These are phyloP conservation scores for Fistularia commersonii DNA, from an alignment of 2,797 vertebrate species.

Conservation along the genomic window DNA sequence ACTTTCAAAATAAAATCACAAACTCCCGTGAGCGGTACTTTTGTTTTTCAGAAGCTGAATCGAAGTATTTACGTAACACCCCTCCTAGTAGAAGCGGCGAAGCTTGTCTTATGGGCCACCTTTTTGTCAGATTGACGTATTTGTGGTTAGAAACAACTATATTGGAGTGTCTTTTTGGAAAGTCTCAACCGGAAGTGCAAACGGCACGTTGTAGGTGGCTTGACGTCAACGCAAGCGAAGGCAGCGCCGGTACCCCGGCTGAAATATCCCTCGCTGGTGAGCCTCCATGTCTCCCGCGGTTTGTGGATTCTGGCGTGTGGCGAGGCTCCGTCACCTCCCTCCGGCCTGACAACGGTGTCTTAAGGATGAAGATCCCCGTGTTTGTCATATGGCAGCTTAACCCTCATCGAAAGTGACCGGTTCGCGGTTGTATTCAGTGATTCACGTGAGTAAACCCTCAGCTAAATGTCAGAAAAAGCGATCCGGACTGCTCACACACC, in stretches of 20 bases:
- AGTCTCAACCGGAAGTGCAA: not conserved
- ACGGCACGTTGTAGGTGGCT: not conserved
- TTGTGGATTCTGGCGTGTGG: conserved; percentile 54
- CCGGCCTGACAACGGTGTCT: conserved; percentile 23
- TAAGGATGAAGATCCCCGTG: conserved; percentile 32
- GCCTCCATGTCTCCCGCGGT: conserved; percentile 53
- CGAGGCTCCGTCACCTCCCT: conserved; percentile 36
- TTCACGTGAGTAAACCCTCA: conserved; percentile 63
- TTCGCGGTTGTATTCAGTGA: conserved; percentile 43
- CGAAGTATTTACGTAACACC: too few relatives aligned
- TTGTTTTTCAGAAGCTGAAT: too few relatives aligned
- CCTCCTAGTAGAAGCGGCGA: too few relatives aligned
- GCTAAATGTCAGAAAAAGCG: conserved; percentile 25
- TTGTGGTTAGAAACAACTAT: fast-evolving
- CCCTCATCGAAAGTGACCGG: conserved; percentile 38
- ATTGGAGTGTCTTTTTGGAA: conserved; percentile 32
- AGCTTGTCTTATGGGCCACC: too few relatives aligned
- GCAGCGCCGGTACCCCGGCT: conserved; percentile 55
- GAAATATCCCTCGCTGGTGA: conserved; percentile 37
- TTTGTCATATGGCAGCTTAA: conserved; percentile 42
- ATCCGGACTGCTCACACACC: conserved; percentile 20
- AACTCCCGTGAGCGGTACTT: too few relatives aligned
- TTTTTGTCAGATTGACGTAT: not conserved
- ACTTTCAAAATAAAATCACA: conserved; percentile 35
- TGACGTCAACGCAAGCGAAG: conserved; percentile 9